phyloP scores from a whole-genome alignment of 2,113 vertebrate species.

The Aphelocoma coerulescens region DNA sequence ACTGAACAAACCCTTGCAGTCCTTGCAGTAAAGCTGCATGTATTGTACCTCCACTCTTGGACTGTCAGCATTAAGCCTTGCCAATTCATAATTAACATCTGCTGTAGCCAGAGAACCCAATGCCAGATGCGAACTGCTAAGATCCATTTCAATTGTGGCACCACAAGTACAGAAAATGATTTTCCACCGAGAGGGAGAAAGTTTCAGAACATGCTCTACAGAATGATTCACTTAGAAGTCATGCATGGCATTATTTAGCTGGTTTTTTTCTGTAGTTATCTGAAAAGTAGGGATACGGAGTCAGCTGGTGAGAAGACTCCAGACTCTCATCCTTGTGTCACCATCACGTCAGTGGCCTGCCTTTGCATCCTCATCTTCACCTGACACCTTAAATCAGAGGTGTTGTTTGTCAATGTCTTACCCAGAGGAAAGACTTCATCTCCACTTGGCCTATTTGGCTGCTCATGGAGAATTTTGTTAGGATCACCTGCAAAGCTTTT shows the following conservation, averaged over 20 bases:
- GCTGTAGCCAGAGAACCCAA: background rate
- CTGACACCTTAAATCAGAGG: background rate
- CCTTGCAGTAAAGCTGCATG: background rate
- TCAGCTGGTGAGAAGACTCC: background rate
- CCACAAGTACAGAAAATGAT: background rate
- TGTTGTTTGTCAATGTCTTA: background rate
- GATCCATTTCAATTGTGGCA: background rate
- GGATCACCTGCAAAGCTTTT: background rate
- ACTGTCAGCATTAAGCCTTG: background rate
- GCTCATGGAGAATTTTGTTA: background rate
- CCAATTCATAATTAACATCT: slow-evolving; percentile 50
- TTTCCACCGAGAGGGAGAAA: background rate
- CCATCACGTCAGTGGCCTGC: background rate
- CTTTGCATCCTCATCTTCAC: background rate
- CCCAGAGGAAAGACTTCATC: background rate
- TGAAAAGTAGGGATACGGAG: background rate
- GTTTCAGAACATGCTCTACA: background rate
- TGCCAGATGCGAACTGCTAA: background rate
- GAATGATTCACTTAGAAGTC: background rate
- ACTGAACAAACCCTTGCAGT: background rate
- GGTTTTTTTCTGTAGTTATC: background rate
- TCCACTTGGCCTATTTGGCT: background rate
- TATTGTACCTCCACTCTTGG: background rate
- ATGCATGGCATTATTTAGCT: background rate
- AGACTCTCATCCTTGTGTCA: accelerated